Conservation (phyloP, 2,888 invertebrate genomes). For the Drosophila paramelanica region DNA sequence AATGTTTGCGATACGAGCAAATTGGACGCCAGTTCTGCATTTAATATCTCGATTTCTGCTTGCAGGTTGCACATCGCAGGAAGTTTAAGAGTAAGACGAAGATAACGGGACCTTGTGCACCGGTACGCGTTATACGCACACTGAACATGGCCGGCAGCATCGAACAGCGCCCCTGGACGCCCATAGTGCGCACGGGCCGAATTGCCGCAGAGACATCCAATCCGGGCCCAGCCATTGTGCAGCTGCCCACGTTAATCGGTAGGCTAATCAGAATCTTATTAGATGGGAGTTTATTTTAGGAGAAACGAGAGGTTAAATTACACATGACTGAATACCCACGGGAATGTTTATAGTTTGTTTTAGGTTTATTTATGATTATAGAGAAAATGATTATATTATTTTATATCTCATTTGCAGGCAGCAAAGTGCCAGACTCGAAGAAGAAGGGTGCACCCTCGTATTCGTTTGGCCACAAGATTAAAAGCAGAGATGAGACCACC, state of each 20-base stretch:
- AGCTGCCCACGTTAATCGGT: constrained; percentile 93
- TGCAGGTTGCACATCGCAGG: neutral
- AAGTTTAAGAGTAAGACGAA: constrained; percentile 13
- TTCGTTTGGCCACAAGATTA: constrained; percentile 90
- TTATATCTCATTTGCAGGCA: constrained; percentile 86
- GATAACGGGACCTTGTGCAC: constrained; percentile 55
- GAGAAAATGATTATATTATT: too few species aligned
- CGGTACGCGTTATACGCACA: constrained; percentile 49
- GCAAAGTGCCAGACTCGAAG: constrained; percentile 91
- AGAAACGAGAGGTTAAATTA: too few species aligned
- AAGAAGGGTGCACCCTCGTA: constrained; percentile 92
- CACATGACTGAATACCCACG: too few species aligned
- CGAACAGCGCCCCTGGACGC: constrained; percentile 95
- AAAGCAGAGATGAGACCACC: constrained; percentile 86
- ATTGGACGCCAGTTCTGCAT: neutral
- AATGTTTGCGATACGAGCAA: constrained; percentile 13
- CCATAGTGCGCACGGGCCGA: constrained; percentile 94
- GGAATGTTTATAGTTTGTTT: too few species aligned
- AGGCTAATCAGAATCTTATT: constrained; percentile 59
- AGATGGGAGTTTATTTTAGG: too few species aligned
- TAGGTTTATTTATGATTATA: too few species aligned
- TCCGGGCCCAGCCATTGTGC: constrained; percentile 95
- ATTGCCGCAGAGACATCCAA: constrained; percentile 94
- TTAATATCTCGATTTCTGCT: neutral
- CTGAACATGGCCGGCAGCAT: constrained; percentile 87